phyloP scores from a whole-genome alignment of 1,140 invertebrate genomes.

The Rhopalosiphum padi region DNA sequence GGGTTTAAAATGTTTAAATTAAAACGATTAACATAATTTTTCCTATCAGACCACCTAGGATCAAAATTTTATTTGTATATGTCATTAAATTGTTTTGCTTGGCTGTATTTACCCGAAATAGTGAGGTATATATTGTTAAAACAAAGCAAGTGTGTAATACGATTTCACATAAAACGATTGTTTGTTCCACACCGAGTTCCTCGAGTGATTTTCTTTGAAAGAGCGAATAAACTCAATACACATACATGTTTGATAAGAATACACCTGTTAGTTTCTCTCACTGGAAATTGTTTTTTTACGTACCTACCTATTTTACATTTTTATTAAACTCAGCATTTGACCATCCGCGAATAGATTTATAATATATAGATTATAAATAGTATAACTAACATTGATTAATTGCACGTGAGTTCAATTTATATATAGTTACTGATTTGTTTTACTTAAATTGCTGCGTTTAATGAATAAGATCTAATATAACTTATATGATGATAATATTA shows the following conservation, averaged over 20 bases:
- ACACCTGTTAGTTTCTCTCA: slow-evolving; percentile 19
- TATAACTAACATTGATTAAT: neutral
- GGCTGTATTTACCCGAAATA: neutral
- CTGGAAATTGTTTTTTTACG: neutral
- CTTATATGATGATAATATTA: too few species aligned
- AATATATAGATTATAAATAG: neutral
- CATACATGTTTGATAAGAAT: slow-evolving; percentile 19
- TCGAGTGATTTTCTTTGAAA: slow-evolving; percentile 3
- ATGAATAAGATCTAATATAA: too few species aligned
- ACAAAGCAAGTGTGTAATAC: neutral
- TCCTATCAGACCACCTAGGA: neutral
- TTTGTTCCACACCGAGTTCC: neutral
- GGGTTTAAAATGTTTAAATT: neutral
- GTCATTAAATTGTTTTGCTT: neutral
- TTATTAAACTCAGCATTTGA: neutral
- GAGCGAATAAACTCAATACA: neutral
- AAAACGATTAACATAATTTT: neutral
- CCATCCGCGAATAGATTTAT: neutral
- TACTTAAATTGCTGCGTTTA: too few species aligned
- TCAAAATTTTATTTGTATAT: neutral
- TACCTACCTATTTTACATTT: neutral
- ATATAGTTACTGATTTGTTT: too few species aligned
- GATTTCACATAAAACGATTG: slow-evolving; percentile 20
- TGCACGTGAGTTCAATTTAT: neutral
- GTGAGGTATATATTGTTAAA: neutral